Base-by-base conservation (phyloP, 35 echinoderm and acorn worm species). In the Hemicentrotus pulcherrimus region DNA sequence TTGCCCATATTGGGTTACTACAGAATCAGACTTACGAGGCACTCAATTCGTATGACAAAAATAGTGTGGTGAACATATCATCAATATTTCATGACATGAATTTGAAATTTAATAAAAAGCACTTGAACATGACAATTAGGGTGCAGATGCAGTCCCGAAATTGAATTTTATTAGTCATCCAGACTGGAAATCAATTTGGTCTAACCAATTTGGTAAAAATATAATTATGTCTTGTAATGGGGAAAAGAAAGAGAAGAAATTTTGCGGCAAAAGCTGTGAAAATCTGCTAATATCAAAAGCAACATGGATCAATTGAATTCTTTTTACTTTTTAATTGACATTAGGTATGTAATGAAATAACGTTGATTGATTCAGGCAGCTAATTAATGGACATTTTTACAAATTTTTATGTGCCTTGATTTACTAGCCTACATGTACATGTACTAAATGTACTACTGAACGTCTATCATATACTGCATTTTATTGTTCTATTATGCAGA, bases 11-110 rank as follows among this genome's bases (percentile, higher is more conserved):
- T 78, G 65, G 24, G 65, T 78, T 78, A 22, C 65, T 78, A 7
- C 65, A 78, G 28, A 10, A 11, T 59, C 12, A 78, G 19, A 7
- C 22, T 78, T 8, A 8, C 19, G 22, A 78, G 65, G 24, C 19
- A n/a, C 65, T 28, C 22, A 8, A 78, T 78, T 78, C 8, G n/a
- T 78, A n/a, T 4, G 65, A 78, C 19, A 4, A n/a, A 78, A 78
- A 28, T n/a, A 28, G 65, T 11, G 50, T 78, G 65, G 65, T 78
- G 65, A 78, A 28, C 50, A 55, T 55, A 78, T 78, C 19, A 78
- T 78, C 65, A 78, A 78, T 78, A 78, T 78, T 78, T 78, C 65
- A 78, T 78, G 65, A 78, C 28, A n/a, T n/a, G 65, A 22, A 78
- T 78, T 70, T 78, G 6, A 2, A 78, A 78, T 78, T 22, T n/a